Conservation (phyloP, 2,888 invertebrate genomes). For the Trachelus stipa region DNA sequence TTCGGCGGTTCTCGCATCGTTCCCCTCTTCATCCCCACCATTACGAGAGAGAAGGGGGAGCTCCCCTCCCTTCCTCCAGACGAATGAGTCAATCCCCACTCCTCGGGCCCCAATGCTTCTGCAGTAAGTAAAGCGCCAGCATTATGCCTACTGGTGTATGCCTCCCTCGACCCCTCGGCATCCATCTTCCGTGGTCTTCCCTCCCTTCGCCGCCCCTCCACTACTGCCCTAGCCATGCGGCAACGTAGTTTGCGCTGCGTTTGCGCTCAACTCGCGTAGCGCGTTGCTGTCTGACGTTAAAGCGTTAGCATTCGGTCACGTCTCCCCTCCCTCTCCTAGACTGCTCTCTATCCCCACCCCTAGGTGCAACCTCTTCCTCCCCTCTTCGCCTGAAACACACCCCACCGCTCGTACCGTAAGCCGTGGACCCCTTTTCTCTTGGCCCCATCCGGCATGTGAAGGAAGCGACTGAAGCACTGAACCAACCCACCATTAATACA, state of each 20-base stretch:
- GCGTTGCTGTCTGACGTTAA: slow-evolving; percentile 9
- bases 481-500: neutral
- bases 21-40: slow-evolving; percentile 29
- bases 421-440: neutral
- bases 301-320: slow-evolving; percentile 23
- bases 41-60: neutral
- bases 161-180: slow-evolving; percentile 26
- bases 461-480: neutral
- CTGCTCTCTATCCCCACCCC: neutral
- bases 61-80: slow-evolving; percentile 6
- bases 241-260: slow-evolving; percentile 8
- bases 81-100: neutral
- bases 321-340: slow-evolving; percentile 25
- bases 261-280: slow-evolving; percentile 17
- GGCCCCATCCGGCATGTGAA: neutral
- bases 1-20: slow-evolving; percentile 44
- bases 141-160: neutral
- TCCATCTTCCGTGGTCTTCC: slow-evolving; percentile 18
- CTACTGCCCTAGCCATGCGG: neutral
- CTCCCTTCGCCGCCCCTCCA: slow-evolving; percentile 27
- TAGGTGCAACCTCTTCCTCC: slow-evolving; percentile 1
- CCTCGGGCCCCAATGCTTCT: neutral
- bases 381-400: neutral
- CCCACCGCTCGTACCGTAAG: neutral
- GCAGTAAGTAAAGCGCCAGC: neutral